These are phyloP conservation scores for Poeciliopsis infans DNA, from an alignment of 2,797 vertebrate genomes.

Conservation along the genomic window DNA sequence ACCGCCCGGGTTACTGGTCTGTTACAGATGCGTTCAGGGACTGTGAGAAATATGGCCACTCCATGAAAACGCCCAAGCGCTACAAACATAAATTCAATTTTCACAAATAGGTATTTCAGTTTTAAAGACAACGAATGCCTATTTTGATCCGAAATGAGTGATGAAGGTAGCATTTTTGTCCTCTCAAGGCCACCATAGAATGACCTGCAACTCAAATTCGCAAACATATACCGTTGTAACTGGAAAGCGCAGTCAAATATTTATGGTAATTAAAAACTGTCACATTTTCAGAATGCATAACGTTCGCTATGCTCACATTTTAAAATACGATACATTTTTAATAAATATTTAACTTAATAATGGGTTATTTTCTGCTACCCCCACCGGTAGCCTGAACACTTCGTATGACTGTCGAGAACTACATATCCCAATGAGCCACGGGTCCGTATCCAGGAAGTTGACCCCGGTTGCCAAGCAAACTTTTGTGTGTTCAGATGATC, in stretches of 20 bases:
- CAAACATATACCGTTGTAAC: background rate
- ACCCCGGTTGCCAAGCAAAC: conserved; percentile 80
- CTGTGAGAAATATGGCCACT: background rate
- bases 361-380: background rate
- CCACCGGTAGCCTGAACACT: background rate
- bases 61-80: background rate
- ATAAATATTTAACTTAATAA: background rate
- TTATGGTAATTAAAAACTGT: background rate
- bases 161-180: background rate
- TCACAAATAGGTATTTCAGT: background rate
- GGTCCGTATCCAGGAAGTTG: conserved; percentile 81
- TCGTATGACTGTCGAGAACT: conserved; percentile 40
- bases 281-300: background rate
- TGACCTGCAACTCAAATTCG: background rate
- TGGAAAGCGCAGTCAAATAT: background rate
- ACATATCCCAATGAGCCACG: conserved; percentile 73
- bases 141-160: background rate
- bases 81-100: background rate
- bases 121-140: background rate
- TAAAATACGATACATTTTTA: background rate
- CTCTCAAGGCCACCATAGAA: background rate
- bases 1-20: conserved; percentile 72
- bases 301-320: too few species aligned
- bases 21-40: conserved; percentile 42
- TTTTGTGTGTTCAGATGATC: conserved; percentile 34